Evolutionary conservation across 2,797 vertebrate species (phyloP), one percentile per base, ranked within the genome.

Genomic region (Rhincodon typus): DNA sequence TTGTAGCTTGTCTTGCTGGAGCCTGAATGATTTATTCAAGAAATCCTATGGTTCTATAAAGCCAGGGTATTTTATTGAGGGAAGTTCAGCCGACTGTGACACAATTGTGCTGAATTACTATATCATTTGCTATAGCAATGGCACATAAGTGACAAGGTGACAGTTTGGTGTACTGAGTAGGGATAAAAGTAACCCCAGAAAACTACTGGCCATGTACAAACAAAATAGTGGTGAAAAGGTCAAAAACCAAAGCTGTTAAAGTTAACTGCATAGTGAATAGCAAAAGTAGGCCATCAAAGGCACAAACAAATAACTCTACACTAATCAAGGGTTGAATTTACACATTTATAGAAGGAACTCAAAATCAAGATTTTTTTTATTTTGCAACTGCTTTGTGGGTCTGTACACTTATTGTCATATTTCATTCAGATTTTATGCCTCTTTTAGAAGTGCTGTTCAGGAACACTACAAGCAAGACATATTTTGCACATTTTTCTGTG

Each of bases 11-110:
- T 46, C 69, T 94, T 70, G 50, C 70, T 74, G 94, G 46, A 95
- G 15, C 94, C 94, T n/a, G 27, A 42, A n/a, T 57, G 72, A 95
- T 72, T 50, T 95, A 95, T 95, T 95, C 70, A 74, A 30, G 53
- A 95, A 69, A 8, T 93, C 57, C 62, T 69, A n/a, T 17, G 66
- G n/a, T 50, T 30, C 70, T 77, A 74, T 77, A 2, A 34, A 74
- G 21, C 30, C 67, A 50, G 25, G 8, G 1, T 74, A 94, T 74
- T 94, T 95, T 95, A 57, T 95, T 77, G 72, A 72, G 94, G 38
- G 27, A 72, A 30, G 93, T 72, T 94, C 25, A 72, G 46, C 15
- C 53, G 46, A 72, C 70, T 34, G 70, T 53, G 94, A 74, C 46
- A 53, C 50, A 7, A 95, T 74, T 95, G 25, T 95, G 23, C 70